Conservation (phyloP, 2,797 vertebrate genomes). For the Chanos chanos region DNA sequence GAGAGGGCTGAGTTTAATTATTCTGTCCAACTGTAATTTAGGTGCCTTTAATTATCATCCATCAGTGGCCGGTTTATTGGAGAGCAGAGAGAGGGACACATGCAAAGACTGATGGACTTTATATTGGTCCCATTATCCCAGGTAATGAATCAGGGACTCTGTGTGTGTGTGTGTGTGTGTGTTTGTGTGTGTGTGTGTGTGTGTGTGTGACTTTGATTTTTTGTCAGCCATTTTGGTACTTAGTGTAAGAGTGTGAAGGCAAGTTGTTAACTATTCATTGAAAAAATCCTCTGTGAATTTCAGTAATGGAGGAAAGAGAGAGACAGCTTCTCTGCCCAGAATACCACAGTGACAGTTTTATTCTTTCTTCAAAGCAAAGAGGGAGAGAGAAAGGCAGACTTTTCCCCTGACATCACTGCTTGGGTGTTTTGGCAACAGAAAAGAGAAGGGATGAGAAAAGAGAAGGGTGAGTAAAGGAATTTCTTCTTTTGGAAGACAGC, state of each 20-base stretch:
- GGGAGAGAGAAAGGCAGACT: conserved; percentile 18
- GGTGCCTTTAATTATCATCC: conserved; percentile 70
- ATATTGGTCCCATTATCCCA: conserved; percentile 67
- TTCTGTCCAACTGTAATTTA: conserved; percentile 62
- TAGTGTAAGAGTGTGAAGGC: background rate
- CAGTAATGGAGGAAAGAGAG: background rate
- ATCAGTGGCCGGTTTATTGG: conserved; percentile 72
- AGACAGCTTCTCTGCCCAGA: background rate
- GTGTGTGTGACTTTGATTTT: conserved; percentile 28
- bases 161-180: conserved; percentile 42
- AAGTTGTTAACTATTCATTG: background rate
- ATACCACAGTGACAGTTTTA: conserved; percentile 30
- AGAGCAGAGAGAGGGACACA: conserved; percentile 46
- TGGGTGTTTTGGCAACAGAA: conserved; percentile 45
- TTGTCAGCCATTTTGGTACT: too few relatives aligned
- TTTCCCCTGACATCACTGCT: conserved; percentile 32
- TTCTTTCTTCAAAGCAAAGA: conserved; percentile 35
- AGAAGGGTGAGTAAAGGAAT: conserved; percentile 18
- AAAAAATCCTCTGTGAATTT: background rate
- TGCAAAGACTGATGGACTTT: conserved; percentile 58
- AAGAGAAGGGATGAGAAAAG: conserved; percentile 22
- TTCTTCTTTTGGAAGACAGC: conserved; percentile 25
- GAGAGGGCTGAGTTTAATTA: conserved; percentile 65
- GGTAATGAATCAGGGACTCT: conserved; percentile 61
- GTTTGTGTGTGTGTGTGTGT: conserved; percentile 37